Percentiles rank a stretch among this genome's conserved stretches.
Conservation (phyloP, 1,140 invertebrate species). For the Drosophila triauraria region DNA sequence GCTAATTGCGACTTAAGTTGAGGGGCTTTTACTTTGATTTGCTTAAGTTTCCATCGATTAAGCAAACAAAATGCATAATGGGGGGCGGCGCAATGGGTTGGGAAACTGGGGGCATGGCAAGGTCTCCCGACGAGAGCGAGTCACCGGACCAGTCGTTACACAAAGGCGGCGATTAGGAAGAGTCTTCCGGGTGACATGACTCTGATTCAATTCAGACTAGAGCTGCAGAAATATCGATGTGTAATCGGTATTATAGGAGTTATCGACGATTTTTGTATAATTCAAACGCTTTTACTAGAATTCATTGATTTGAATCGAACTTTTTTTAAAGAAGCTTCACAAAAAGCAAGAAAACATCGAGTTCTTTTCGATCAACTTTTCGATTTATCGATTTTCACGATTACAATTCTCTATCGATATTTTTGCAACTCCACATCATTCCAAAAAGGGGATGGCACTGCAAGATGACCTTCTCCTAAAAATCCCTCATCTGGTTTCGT, state of each 20-base stretch:
- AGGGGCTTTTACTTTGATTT: slow-evolving; percentile 40
- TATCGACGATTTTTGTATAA: not conserved
- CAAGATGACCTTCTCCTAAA: slow-evolving; percentile 1
- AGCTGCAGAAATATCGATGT: slow-evolving; percentile 1
- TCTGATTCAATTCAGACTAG: not conserved
- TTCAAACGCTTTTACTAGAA: not conserved
- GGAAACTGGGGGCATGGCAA: slow-evolving; percentile 22
- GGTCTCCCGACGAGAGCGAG: slow-evolving; percentile 9
- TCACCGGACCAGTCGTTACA: slow-evolving; percentile 6
- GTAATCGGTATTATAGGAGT: not conserved
- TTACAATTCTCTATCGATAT: not conserved
- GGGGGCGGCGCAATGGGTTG: slow-evolving; percentile 5
- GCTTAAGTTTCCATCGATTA: slow-evolving; percentile 67
- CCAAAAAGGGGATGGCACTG: slow-evolving; percentile 39
- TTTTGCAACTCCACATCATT: not conserved
- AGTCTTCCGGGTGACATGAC: slow-evolving; percentile 17
- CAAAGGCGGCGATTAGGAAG: slow-evolving; percentile 13
- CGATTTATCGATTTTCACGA: not conserved
- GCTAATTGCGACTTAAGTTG: slow-evolving; percentile 23
- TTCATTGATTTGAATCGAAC: too few species aligned
- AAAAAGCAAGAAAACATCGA: not conserved
- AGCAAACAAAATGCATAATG: slow-evolving; percentile 67
- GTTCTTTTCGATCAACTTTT: not conserved
- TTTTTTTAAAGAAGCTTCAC: too few species aligned
- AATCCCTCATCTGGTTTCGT: slow-evolving; percentile 64